These are phyloP conservation scores for Acanthurus lineatus DNA, from an alignment of 2,797 vertebrate species.

Conservation along the genomic window DNA sequence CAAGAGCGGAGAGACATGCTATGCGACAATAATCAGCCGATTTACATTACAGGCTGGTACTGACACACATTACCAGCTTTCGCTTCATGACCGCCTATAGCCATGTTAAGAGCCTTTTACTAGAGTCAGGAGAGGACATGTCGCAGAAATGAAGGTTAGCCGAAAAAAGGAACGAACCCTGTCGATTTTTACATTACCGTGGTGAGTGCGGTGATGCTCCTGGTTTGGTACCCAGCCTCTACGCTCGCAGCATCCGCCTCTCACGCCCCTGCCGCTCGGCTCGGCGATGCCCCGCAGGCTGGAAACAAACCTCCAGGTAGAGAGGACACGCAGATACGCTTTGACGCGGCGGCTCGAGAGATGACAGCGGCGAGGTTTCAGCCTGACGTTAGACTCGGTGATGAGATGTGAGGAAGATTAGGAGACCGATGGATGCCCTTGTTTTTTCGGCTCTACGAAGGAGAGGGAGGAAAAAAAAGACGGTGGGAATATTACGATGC, in stretches of 20 bases:
- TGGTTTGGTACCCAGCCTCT: slow-evolving; percentile 81
- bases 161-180: not conserved
- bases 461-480: slow-evolving; percentile 45
- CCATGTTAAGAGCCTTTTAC: slow-evolving; percentile 12
- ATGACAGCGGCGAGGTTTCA: not conserved
- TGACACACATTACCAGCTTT: slow-evolving; percentile 52
- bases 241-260: slow-evolving; percentile 85
- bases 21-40: slow-evolving; percentile 79
- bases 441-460: slow-evolving; percentile 73
- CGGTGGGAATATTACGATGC: slow-evolving; percentile 76
- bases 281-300: slow-evolving; percentile 47
- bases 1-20: slow-evolving; percentile 63
- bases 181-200: slow-evolving; percentile 80
- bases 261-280: slow-evolving; percentile 77
- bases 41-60: slow-evolving; percentile 48
- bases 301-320: slow-evolving; percentile 51
- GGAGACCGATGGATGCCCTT: slow-evolving; percentile 75
- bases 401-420: slow-evolving; percentile 30
- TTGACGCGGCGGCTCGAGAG: not conserved
- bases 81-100: slow-evolving; percentile 20
- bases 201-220: slow-evolving; percentile 78
- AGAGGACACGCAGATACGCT: not conserved
- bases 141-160: slow-evolving; percentile 50
- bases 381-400: slow-evolving; percentile 5
- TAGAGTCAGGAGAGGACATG: slow-evolving; percentile 28